phyloP scores from a whole-genome alignment of 2,113 vertebrate genomes.

The Bubo blakistoni region DNA sequence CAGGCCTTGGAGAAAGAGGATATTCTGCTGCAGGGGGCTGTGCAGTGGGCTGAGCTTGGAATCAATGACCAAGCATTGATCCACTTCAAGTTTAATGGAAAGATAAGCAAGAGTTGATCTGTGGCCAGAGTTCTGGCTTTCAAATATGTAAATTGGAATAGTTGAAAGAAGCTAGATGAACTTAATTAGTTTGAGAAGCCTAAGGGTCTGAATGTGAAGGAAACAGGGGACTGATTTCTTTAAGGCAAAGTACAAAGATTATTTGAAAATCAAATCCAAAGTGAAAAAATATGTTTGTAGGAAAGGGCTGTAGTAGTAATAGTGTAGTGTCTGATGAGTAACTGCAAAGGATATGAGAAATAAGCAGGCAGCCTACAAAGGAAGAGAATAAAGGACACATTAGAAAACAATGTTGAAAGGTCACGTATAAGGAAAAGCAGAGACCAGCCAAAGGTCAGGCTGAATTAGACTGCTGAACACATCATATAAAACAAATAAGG shows the following conservation, averaged over 20 bases:
- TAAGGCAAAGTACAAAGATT: neutral
- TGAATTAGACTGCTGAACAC: neutral
- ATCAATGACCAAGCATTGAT: neutral
- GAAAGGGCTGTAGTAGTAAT: neutral
- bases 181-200: neutral
- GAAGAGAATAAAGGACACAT: neutral
- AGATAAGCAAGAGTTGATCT: neutral
- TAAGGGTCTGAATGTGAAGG: neutral
- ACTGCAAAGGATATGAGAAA: neutral
- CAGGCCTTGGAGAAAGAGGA: neutral
- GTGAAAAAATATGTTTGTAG: neutral
- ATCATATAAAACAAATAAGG: neutral
- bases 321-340: neutral
- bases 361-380: neutral
- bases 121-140: too few species aligned
- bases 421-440: neutral
- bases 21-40: neutral
- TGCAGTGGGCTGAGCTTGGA: neutral
- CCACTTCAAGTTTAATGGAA: neutral
- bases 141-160: neutral
- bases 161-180: neutral
- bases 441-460: neutral
- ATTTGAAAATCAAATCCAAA: neutral
- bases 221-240: neutral
- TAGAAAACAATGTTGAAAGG: neutral